Evolutionary conservation across 2,113 vertebrate species (phyloP).

Genomic region (Acrocephalus arundinaceus): DNA sequence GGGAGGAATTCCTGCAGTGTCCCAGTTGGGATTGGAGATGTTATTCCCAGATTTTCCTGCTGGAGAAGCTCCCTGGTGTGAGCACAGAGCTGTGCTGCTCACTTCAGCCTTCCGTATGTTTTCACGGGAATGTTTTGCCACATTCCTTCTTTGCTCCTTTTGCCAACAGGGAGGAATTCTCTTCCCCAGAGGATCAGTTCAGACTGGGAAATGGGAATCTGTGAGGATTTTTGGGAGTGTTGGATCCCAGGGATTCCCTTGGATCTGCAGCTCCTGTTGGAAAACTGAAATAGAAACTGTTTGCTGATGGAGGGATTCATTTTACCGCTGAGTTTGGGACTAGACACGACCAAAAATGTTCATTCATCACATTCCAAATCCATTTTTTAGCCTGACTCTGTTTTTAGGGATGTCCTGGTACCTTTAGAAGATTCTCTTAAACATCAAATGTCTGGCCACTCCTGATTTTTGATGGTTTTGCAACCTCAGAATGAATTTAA

Average conservation of each 20-base stretch:
- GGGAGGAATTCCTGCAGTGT: not conserved
- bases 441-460: fast-evolving
- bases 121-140: not conserved
- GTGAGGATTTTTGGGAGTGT: not conserved
- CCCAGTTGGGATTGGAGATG: not conserved
- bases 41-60: not conserved
- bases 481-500: not conserved
- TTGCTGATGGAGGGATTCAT: not conserved
- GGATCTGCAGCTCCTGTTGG: not conserved
- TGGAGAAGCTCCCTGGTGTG: not conserved
- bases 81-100: not conserved
- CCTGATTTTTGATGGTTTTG: not conserved
- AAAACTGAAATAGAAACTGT: not conserved
- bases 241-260: not conserved
- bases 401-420: not conserved
- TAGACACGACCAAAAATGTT: fast-evolving
- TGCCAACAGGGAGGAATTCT: not conserved
- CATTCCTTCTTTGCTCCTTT: not conserved
- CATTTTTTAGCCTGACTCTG: fast-evolving
- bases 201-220: not conserved
- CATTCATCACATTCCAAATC: fast-evolving
- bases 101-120: not conserved
- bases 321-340: not conserved
- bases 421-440: not conserved
- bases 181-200: not conserved